phyloP scores from a whole-genome alignment of 1,140 invertebrate species.

The Babylonia areolata region DNA sequence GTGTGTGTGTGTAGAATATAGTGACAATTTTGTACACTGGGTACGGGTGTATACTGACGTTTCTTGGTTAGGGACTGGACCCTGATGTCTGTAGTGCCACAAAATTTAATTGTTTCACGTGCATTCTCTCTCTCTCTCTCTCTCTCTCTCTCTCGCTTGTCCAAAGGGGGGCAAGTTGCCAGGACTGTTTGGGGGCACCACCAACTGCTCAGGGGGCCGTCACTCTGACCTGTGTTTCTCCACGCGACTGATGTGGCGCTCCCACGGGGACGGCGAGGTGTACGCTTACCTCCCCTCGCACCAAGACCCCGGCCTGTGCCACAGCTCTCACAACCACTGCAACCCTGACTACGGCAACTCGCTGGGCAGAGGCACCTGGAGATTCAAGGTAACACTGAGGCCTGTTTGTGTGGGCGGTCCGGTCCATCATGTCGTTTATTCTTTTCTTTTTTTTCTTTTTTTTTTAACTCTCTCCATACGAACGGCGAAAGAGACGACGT shows the following conservation, averaged over 20 bases:
- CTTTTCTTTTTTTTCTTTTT: too few species aligned
- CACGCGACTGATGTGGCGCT: conserved; percentile 49
- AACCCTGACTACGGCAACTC: conserved; percentile 37
- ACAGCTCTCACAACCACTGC: conserved; percentile 28
- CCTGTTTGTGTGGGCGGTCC: too few species aligned
- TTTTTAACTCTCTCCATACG: too few species aligned
- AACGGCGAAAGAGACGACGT: too few species aligned
- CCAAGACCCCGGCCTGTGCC: conserved; percentile 33
- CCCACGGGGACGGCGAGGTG: conserved; percentile 35
- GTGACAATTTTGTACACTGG: too few species aligned
- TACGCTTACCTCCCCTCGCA: conserved; percentile 39
- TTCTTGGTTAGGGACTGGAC: too few species aligned
- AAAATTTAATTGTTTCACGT: too few species aligned
- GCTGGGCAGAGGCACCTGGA: conserved; percentile 33
- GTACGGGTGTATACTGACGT: too few species aligned
- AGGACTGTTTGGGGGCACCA: conserved; percentile 36
- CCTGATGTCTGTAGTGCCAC: too few species aligned
- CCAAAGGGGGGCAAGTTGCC: conserved; percentile 39
- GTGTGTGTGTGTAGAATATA: too few species aligned
- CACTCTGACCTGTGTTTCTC: conserved; percentile 44
- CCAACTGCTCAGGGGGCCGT: conserved; percentile 40
- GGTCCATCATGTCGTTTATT: too few species aligned
- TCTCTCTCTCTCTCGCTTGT: background rate
- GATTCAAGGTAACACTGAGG: background rate
- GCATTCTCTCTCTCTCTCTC: background rate